A percentile compares a stretch with the other conserved stretches of the same genome.
phyloP scores from a whole-genome alignment of 2,888 invertebrate species.

The Drosophila fulvimacula region DNA sequence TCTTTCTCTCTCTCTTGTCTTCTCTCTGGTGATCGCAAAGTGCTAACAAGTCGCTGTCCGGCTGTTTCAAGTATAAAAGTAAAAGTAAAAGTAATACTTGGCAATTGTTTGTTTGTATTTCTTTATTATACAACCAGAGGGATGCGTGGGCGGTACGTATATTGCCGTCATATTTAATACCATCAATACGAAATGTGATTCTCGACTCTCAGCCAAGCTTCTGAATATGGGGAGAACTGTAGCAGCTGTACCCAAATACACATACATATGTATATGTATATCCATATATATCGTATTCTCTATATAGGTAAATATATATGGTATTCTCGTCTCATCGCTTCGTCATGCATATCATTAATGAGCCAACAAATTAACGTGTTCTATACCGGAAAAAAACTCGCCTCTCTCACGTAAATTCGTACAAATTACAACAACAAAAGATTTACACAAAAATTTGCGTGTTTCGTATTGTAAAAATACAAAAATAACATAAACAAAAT shows the following conservation, averaged over 20 bases:
- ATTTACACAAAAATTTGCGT: slow-evolving; percentile 60
- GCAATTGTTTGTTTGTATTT: slow-evolving; percentile 3
- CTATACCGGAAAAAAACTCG: slow-evolving; percentile 66
- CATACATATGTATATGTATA: neutral
- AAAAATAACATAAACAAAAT: slow-evolving; percentile 4
- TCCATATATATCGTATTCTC: neutral
- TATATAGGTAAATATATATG: neutral
- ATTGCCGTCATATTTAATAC: slow-evolving; percentile 22
- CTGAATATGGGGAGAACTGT: slow-evolving; percentile 11
- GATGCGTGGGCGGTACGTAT: slow-evolving; percentile 10
- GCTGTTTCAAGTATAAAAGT: slow-evolving; percentile 34
- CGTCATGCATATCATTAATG: slow-evolving; percentile 66
- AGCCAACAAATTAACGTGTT: slow-evolving; percentile 74
- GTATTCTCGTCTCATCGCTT: slow-evolving; percentile 21
- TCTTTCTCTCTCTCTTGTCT: neutral
- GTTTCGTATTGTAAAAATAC: slow-evolving; percentile 53
- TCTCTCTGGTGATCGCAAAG: slow-evolving; percentile 15
- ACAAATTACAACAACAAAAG: slow-evolving; percentile 43
- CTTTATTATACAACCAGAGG: slow-evolving; percentile 1
- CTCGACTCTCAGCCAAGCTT: neutral
- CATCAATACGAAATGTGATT: neutral
- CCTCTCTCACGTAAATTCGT: slow-evolving; percentile 50
- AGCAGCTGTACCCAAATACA: neutral
- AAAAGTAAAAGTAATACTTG: slow-evolving; percentile 42
- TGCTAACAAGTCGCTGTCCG: slow-evolving; percentile 40